phyloP scores from a whole-genome alignment of 2,888 invertebrate genomes.

The Eudasyphora cyanicolor region DNA sequence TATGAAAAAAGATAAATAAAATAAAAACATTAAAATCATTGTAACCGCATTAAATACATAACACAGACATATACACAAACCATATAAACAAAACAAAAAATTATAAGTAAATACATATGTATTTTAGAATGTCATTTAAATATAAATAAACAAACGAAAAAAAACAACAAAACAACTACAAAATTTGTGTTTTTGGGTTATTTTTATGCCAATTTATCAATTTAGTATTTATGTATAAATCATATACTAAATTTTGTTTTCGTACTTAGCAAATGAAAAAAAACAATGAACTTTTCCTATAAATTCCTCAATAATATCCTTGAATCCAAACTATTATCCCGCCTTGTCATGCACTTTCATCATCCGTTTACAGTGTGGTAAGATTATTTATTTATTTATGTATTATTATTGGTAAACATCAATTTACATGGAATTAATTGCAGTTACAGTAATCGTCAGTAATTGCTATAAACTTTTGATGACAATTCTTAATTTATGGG shows the following conservation, averaged over 20 bases:
- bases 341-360: not conserved
- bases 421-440: too few species aligned
- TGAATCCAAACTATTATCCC: not conserved
- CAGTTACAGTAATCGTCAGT: too few species aligned
- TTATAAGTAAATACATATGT: conserved; percentile 40
- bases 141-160: conserved; percentile 46
- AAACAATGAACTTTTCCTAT: conserved; percentile 21
- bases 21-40: conserved; percentile 38
- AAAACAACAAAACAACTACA: conserved; percentile 13
- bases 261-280: not conserved
- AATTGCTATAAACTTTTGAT: too few species aligned
- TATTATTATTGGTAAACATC: too few species aligned
- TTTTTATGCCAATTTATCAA: conserved; percentile 1
- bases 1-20: conserved; percentile 41
- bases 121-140: conserved; percentile 62
- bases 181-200: conserved; percentile 39
- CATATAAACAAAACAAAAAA: conserved; percentile 35
- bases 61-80: conserved; percentile 45
- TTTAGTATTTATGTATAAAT: conserved; percentile 35
- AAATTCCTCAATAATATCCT: conserved; percentile 11
- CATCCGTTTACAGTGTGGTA: not conserved
- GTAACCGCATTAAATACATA: conserved; percentile 57
- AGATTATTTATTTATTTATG: not conserved
- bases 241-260: not conserved
- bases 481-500: too few species aligned